Evolutionary conservation across 1,140 invertebrate genomes (phyloP), one percentile per base, ranked within the genome.

Genomic region (Neoseiulus cucumeris): DNA sequence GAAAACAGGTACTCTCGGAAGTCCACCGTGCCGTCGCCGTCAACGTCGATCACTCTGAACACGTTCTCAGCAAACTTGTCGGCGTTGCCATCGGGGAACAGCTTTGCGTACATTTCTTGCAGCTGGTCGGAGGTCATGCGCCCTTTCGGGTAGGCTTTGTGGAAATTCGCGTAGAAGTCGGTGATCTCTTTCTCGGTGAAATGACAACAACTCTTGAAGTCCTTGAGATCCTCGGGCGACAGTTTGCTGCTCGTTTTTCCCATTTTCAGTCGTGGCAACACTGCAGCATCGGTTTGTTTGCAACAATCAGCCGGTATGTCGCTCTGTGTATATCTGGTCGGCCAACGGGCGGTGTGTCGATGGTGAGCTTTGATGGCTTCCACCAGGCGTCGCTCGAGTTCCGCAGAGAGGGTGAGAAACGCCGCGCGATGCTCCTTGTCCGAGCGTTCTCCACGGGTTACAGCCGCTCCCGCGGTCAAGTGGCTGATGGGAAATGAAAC

Each of bases 41-140:
- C 51, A 25, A 29, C 25, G 33, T 59, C 51, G 9, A 59, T 59
- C 14, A 59, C 51, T 1, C 51, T 12, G 33, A 59, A 59, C 33
- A 59, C 51, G 22, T 59, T 59, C 22, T 59, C 51, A 5, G 51
- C 51, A 59, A 59, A 59, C 51, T 59, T 33, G 51, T 59, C 51
- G 25, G 51, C 51, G 22, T 59, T 59, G 14, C 51, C 51, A 59
- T 59, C 51, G 33, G 51, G 51, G 51, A 59, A 59, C 14, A 59
- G 51, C 33, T 59, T 59, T 14, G 51, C 51, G 51, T 59, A 59
- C 51, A 59, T 59, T 20, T 25, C 51, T 20, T 59, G 51, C 51
- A 59, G 51, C 51, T 59, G 51, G 14, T 59, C 51, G 2, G 51
- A 29, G 9, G 25, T 20, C 51, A 59, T 59, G 25, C 51, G 51